Conservation (phyloP, 2,888 invertebrate species). For the Lepas anatifera region DNA sequence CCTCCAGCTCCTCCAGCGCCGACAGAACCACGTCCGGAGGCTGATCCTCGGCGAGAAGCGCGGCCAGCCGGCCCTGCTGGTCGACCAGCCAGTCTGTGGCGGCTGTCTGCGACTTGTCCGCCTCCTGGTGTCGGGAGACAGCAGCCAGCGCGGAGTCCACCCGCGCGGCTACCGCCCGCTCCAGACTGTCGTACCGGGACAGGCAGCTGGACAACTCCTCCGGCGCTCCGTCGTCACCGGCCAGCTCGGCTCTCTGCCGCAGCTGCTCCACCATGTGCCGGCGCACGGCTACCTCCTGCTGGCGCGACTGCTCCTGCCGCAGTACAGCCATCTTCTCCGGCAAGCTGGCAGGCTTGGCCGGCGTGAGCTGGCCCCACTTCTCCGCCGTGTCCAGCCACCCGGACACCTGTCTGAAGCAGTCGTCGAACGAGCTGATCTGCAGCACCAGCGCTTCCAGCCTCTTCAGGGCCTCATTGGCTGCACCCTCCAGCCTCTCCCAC, state of each 20-base stretch:
- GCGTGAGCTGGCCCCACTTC: slow-evolving; percentile 54
- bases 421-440: slow-evolving; percentile 84
- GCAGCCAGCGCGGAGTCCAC: slow-evolving; percentile 54
- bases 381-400: slow-evolving; percentile 74
- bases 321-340: slow-evolving; percentile 79
- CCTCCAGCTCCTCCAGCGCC: slow-evolving; percentile 23
- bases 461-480: slow-evolving; percentile 70
- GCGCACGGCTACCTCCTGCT: slow-evolving; percentile 76
- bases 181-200: slow-evolving; percentile 54
- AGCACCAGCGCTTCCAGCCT: slow-evolving; percentile 77
- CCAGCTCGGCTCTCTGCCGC: slow-evolving; percentile 62
- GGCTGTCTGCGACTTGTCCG: slow-evolving; percentile 66
- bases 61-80: slow-evolving; percentile 63
- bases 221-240: slow-evolving; percentile 67
- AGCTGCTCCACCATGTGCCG: slow-evolving; percentile 71
- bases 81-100: slow-evolving; percentile 69
- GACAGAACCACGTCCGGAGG: slow-evolving; percentile 23
- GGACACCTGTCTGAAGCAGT: slow-evolving; percentile 71
- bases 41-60: slow-evolving; percentile 53
- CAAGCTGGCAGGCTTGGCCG: slow-evolving; percentile 61
- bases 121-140: slow-evolving; percentile 68
- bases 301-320: slow-evolving; percentile 61
- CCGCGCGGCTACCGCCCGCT: slow-evolving; percentile 52
- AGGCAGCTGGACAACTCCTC: slow-evolving; percentile 60
- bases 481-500: slow-evolving; percentile 72